Evolutionary conservation across 2,797 vertebrate genomes (phyloP).

Genomic region (Acanthopagrus latus): DNA sequence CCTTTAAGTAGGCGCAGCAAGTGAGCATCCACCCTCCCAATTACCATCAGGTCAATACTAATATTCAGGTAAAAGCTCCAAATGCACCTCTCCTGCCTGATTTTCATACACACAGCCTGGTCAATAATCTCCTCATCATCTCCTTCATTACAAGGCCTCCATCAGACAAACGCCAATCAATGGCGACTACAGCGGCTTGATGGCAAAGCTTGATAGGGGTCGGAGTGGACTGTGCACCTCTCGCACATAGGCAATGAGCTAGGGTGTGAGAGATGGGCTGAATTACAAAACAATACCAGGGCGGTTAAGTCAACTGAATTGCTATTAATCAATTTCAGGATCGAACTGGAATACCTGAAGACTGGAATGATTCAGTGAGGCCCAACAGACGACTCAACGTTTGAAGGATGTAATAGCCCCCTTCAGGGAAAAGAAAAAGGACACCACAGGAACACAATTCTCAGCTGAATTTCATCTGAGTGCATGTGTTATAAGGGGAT

Average conservation of each 20-base stretch:
- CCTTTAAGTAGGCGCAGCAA: conserved; percentile 53
- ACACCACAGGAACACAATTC: background rate
- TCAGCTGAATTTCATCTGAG: conserved; percentile 13
- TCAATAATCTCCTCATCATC: conserved; percentile 78
- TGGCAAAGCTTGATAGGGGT: conserved; percentile 66
- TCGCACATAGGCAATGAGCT: conserved; percentile 39
- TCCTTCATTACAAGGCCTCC: conserved; percentile 69
- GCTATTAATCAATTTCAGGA: conserved; percentile 28
- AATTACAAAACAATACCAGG: conserved; percentile 35
- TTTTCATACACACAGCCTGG: conserved; percentile 65
- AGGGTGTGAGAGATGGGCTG: background rate
- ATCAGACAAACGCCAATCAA: conserved; percentile 78
- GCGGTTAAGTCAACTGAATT: conserved; percentile 24
- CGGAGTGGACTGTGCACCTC: conserved; percentile 45
- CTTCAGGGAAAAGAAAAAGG: conserved; percentile 1
- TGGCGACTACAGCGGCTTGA: conserved; percentile 45
- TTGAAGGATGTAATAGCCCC: background rate
- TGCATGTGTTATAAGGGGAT: background rate
- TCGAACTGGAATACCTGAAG: conserved; percentile 18
- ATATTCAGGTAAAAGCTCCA: conserved; percentile 73
- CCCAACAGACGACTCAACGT: background rate
- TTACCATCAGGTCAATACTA: conserved; percentile 75
- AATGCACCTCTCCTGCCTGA: conserved; percentile 64
- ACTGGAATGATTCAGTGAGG: conserved; percentile 1
- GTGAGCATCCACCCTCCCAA: conserved; percentile 50